Conservation (phyloP, 2,797 vertebrate species). For the Anguilla obscura region DNA sequence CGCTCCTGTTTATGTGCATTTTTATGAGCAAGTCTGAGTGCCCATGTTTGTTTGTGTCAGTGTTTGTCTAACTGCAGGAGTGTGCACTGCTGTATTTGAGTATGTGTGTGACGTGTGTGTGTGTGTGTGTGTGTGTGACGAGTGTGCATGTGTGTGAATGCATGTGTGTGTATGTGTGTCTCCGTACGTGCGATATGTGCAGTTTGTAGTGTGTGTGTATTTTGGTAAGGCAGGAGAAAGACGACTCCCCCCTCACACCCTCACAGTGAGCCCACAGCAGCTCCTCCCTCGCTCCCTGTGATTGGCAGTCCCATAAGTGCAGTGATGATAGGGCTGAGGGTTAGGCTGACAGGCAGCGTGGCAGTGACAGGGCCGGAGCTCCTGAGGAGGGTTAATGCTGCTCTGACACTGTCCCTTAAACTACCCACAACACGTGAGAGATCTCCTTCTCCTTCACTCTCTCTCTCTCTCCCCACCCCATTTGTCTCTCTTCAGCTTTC, state of each 20-base stretch:
- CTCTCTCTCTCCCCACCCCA: background rate
- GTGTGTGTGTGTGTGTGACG: conserved; percentile 19
- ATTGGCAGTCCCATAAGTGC: conserved; percentile 77
- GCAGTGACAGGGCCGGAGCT: conserved; percentile 63
- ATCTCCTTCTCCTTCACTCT: conserved; percentile 39
- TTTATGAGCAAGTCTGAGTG: background rate
- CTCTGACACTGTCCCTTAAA: conserved; percentile 31
- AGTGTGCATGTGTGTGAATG: background rate
- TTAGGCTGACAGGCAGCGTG: conserved; percentile 71
- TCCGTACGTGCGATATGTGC: background rate
- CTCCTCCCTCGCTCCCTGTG: conserved; percentile 43
- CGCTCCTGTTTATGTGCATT: background rate
- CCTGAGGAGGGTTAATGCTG: conserved; percentile 59
- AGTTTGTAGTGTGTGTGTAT: background rate
- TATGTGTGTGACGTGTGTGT: background rate
- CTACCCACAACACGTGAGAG: conserved; percentile 43
- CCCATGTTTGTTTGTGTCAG: background rate
- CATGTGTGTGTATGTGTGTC: background rate
- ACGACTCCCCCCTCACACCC: background rate
- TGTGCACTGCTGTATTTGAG: too few species aligned
- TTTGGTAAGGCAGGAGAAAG: background rate
- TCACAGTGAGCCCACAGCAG: conserved; percentile 12
- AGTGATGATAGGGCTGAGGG: conserved; percentile 70
- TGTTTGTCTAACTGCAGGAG: too few species aligned
- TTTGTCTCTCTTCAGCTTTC: conserved; percentile 29